Evolutionary conservation across 2,888 invertebrate genomes (phyloP), one percentile per base, ranked within the genome.

Genomic region (Gastracanthus pulcherrimus): DNA sequence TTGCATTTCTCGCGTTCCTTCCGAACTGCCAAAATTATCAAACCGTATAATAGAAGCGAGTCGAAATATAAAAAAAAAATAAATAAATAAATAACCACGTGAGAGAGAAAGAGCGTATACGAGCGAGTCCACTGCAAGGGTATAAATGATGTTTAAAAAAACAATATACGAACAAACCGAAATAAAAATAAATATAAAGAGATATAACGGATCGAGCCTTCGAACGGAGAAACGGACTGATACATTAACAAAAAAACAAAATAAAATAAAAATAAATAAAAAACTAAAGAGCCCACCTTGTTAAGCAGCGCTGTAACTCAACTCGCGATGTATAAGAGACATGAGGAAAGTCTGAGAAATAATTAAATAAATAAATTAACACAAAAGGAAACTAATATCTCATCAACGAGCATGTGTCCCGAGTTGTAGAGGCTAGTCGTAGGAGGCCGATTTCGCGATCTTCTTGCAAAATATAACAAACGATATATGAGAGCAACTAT

Each of bases 1-100:
- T 80, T 82, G 79, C 76, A 82, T 82, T 83, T 83, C 72, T 81
- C 67, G 80, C 78, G 81, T 81, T 81, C 83, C 83, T 79, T 83
- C 78, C 72, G 83, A 83, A 83, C 83, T 83, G 83, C 83, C 83
- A 83, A 81, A 82, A 83, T 83, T 81, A 81, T 83, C 67, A 76
- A 81, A 81, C 71, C 67, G 34, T 76, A 75, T 74, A 77, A 58
- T 69, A 82, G 69, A 77, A 74, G 48, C 45, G 74, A 80, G 64
- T 80, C 64, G 64, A 75, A 70, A 13, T 60, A 41, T 70, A 58
- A 48, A 29, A n/a, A n/a, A n/a, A n/a, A 55, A 26, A 26, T 41
- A 67, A 67, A 29, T 41, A 36, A 55, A 55, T 70, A 45, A 29
- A 58, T 55, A 58, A 26, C 5, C 16, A 55, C 26, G 64, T 67